These are phyloP conservation scores for Pithys albifrons DNA, from an alignment of 2,113 vertebrate genomes.

Conservation along the genomic window DNA sequence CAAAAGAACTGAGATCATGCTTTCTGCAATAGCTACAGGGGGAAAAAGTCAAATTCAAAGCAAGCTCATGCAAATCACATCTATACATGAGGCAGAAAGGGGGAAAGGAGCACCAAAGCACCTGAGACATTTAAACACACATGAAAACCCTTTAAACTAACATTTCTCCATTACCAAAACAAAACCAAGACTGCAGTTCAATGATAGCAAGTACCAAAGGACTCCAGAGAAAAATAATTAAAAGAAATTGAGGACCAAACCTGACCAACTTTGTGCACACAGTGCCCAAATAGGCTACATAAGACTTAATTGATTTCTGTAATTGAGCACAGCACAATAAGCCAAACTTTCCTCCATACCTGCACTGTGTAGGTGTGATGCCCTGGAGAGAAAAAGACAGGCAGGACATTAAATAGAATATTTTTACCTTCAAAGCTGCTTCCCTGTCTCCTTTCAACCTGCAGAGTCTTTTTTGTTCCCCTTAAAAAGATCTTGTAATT, in stretches of 20 bases:
- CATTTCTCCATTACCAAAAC: neutral
- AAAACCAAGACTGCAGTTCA: neutral
- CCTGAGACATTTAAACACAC: neutral
- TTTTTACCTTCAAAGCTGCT: slow-evolving; percentile 45
- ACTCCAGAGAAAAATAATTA: neutral
- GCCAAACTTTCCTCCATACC: neutral
- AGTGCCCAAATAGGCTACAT: neutral
- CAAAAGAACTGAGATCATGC: slow-evolving; percentile 70
- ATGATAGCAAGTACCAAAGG: neutral
- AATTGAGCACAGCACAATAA: neutral
- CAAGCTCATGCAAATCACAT: slow-evolving; percentile 37
- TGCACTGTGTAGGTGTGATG: slow-evolving; percentile 11
- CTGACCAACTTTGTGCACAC: neutral
- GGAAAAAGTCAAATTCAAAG: slow-evolving; percentile 49
- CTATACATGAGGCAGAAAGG: neutral
- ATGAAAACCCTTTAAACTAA: neutral
- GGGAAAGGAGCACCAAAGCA: slow-evolving; percentile 15
- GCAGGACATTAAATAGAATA: slow-evolving; percentile 33
- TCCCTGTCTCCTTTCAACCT: slow-evolving; percentile 1
- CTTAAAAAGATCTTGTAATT: neutral
- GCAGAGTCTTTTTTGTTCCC: neutral
- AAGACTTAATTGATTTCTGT: neutral
- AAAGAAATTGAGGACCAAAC: neutral
- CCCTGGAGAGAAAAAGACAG: slow-evolving; percentile 31
- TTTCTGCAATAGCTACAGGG: slow-evolving; percentile 56